A percentile compares a stretch with the other conserved stretches of the same genome.
Evolutionary conservation across 2,113 vertebrate species (phyloP).

Genomic region (Actenoides hombroni): DNA sequence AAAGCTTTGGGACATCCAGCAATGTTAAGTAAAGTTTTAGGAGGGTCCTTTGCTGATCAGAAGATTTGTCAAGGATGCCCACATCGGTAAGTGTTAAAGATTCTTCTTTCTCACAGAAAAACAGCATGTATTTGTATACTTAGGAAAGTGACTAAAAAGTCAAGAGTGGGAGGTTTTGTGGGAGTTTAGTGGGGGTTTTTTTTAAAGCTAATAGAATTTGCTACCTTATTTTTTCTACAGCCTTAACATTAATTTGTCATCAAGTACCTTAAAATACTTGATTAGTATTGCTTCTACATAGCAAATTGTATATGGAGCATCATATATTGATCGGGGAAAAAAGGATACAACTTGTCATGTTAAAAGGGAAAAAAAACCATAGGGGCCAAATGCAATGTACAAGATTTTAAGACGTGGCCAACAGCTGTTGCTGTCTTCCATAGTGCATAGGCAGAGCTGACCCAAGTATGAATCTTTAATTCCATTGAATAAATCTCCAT

Average conservation of each 20-base stretch:
- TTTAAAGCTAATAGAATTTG: neutral
- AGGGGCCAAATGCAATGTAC: neutral
- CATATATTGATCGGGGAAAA: neutral
- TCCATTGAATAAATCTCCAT: neutral
- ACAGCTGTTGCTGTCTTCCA: neutral
- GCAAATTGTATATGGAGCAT: neutral
- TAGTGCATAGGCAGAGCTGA: neutral
- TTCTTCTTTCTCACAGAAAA: neutral
- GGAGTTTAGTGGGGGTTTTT: neutral
- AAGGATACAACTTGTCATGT: neutral
- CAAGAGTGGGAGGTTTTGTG: fast-evolving
- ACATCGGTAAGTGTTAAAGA: conserved; percentile 82
- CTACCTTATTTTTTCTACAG: neutral
- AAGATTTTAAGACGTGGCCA: neutral
- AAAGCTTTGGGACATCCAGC: conserved; percentile 97
- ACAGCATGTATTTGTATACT: neutral
- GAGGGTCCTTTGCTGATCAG: conserved; percentile 98
- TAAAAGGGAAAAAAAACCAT: neutral
- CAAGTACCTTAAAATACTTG: neutral
- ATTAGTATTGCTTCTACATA: neutral
- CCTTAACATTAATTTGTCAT: neutral
- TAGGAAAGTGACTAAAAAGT: neutral
- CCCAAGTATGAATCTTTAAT: neutral
- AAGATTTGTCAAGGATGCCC: conserved; percentile 99
- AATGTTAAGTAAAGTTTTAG: conserved; percentile 98